These are phyloP conservation scores for Babyrousa celebensis DNA, from an alignment of 2,797 vertebrate species.

Conservation along the genomic window DNA sequence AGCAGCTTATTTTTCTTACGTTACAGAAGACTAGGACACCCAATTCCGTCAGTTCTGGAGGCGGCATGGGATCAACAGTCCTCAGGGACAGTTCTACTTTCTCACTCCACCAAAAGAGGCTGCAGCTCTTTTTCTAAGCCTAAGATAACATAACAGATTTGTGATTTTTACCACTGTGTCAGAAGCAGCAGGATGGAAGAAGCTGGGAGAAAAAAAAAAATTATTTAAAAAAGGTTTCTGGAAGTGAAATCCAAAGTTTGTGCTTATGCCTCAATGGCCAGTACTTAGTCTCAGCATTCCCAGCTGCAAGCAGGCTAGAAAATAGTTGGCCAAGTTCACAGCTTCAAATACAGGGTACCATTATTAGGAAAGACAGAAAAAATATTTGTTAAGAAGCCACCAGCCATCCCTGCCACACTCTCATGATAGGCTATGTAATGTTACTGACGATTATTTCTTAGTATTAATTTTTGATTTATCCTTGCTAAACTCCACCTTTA, in stretches of 20 bases:
- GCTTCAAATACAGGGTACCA: not conserved
- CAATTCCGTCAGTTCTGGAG: not conserved
- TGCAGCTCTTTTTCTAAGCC: not conserved
- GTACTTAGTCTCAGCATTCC: not conserved
- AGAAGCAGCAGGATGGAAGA: not conserved
- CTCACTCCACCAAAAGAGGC: not conserved
- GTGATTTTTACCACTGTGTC: not conserved
- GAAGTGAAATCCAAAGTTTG: slow-evolving; percentile 14
- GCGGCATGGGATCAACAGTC: accelerated
- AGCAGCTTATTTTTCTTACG: not conserved
- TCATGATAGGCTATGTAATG: not conserved
- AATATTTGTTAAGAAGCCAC: not conserved
- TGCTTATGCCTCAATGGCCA: not conserved
- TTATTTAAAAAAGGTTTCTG: not conserved
- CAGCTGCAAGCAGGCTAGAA: not conserved
- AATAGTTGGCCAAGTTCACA: not conserved
- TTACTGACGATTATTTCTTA: not conserved
- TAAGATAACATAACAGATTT: not conserved
- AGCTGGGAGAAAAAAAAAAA: not conserved
- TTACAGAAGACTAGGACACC: not conserved
- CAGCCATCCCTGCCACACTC: not conserved
- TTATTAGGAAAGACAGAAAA: not conserved
- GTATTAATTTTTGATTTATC: not conserved
- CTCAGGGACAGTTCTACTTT: not conserved
- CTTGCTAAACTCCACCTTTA: not conserved